Base-by-base conservation (phyloP, 2,113 vertebrate species). In the Hiodon alosoides region DNA sequence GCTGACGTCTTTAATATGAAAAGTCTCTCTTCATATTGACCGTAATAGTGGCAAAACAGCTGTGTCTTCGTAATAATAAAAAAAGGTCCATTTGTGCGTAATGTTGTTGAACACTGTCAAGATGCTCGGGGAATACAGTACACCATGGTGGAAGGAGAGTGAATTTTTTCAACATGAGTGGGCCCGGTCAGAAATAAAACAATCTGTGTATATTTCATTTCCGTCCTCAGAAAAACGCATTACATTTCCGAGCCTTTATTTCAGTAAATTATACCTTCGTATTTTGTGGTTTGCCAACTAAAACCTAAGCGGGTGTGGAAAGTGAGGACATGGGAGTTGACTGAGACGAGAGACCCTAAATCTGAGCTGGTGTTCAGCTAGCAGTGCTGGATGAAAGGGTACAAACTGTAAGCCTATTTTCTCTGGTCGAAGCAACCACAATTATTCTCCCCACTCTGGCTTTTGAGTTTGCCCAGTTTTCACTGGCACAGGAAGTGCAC, bases 161-260 rank as follows among this genome's bases (percentile, higher is more conserved):
- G 83, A 80, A 85, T 80, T 84, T 79, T 82, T 85, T 81, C 70
- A 78, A 82, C 76, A 82, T 76, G 78, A 83, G 82, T 76, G 80
- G 75, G 79, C 78, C 75, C 16, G 50, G 7, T 31, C 3, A 48
- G 6, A 9, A 58, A 68, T 59, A 68, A 47, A 75, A 75, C 58
- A 53, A 9, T 9, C 11, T 51, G 17, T n/a, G 59, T 57, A 8
- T 48, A 52, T 68, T 68, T 68, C 11, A 17, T 46, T 67, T 57
- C 31, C 17, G 3, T 31, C 50, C 47, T 59, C 48, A 47, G 14
- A n/a, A 17, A 73, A 73, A 5, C 53, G 16, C 16, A n/a, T 46
- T 8, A 10, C 5, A 10, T 67, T 67, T 50, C 54, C 7, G 0
- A 74, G 14, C 13, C 8, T 7, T 47, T 5, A 47, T 52, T 4